A percentile compares a stretch with the other conserved stretches of the same genome.
phyloP scores from a whole-genome alignment of 2,888 invertebrate genomes.

The Conops quadrifasciatus region DNA sequence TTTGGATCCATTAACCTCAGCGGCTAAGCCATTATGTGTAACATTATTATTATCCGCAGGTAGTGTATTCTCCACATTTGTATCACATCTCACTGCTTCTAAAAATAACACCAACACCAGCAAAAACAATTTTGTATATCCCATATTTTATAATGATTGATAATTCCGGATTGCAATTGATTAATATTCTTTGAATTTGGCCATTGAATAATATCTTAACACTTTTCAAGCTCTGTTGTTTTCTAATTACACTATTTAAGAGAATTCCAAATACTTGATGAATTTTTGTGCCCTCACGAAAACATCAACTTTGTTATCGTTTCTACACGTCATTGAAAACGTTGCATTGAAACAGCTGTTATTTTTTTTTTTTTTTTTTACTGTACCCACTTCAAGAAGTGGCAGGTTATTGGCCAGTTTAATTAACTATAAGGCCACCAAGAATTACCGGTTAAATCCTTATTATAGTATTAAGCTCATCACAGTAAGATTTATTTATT shows the following conservation, averaged over 20 bases:
- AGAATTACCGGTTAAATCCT: no score
- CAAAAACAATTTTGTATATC: slow-evolving; percentile 24
- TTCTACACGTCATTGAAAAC: no score
- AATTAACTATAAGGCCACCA: no score
- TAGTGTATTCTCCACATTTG: slow-evolving; percentile 10
- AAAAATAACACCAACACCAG: slow-evolving; percentile 20
- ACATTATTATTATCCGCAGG: slow-evolving; percentile 6
- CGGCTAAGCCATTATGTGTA: slow-evolving; percentile 7
- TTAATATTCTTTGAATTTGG: slow-evolving; percentile 15
- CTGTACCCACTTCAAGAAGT: no score
- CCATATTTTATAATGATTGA: slow-evolving; percentile 35
- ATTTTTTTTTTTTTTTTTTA: no score
- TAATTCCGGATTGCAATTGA: neutral
- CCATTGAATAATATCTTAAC: slow-evolving; percentile 14
- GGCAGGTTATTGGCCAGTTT: no score
- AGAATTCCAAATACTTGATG: slow-evolving; percentile 24
- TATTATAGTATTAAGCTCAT: no score
- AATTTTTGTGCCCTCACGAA: neutral
- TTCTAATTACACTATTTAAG: slow-evolving; percentile 28
- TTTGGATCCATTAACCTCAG: slow-evolving; percentile 19
- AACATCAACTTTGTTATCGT: no score
- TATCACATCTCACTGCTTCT: slow-evolving; percentile 6
- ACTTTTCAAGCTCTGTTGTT: neutral
- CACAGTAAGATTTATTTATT: no score
- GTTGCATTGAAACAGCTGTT: no score